These are phyloP conservation scores for Amphimallon solstitiale DNA, from an alignment of 2,888 invertebrate genomes.

Conservation along the genomic window DNA sequence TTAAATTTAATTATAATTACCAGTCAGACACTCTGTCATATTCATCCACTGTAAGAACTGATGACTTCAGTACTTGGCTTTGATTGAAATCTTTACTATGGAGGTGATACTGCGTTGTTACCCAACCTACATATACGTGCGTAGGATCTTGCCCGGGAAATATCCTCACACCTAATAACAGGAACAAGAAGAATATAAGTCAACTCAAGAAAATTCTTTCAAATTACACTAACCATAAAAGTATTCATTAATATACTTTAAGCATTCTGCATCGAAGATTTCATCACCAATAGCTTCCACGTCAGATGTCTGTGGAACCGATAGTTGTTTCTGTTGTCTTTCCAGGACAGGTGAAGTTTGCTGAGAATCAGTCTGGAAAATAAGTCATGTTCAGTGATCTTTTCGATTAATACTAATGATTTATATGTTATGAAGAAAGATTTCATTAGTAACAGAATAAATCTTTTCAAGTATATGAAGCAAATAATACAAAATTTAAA, in stretches of 20 bases:
- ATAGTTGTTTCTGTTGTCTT: conserved; percentile 75
- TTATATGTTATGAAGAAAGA: background rate
- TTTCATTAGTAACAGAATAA: background rate
- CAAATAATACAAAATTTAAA: conserved; percentile 12
- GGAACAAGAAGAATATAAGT: background rate
- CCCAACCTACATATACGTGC: conserved; percentile 98
- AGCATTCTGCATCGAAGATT: conserved; percentile 86
- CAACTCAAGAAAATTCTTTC: background rate
- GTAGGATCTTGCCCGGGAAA: conserved; percentile 96
- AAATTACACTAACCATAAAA: conserved; percentile 76
- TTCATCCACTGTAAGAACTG: conserved; percentile 83
- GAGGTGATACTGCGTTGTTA: conserved; percentile 95
- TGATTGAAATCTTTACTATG: conserved; percentile 92
- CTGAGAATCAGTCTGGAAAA: conserved; percentile 41
- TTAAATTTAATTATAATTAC: conserved; percentile 60
- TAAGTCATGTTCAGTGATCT: background rate
- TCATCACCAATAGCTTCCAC: conserved; percentile 87
- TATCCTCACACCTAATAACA: conserved; percentile 71
- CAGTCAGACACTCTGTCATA: conserved; percentile 81
- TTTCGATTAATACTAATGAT: background rate
- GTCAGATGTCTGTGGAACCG: conserved; percentile 75
- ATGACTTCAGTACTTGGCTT: conserved; percentile 83
- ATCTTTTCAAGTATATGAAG: too few relatives aligned
- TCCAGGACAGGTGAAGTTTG: conserved; percentile 45
- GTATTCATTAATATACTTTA: conserved; percentile 96